Evolutionary conservation across 1,140 invertebrate species (phyloP), one percentile per base, ranked within the genome.

Genomic region (Meloidogyne floridensis): DNA sequence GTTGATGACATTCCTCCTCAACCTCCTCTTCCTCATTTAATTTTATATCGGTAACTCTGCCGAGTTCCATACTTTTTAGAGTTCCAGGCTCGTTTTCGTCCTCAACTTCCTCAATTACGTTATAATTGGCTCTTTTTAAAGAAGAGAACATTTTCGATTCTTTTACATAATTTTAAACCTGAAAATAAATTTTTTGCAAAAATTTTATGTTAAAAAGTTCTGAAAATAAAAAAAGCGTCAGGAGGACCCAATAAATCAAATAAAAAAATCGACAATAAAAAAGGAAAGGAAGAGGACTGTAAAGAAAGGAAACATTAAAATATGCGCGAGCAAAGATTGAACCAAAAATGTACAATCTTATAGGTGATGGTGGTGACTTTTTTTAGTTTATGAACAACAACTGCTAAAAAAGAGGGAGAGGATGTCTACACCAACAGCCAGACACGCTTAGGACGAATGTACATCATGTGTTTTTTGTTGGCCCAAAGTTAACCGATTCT

Each of bases 11-110:
- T 13, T 20, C 15, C 42, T 84, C 81, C n/a, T 74, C 72, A 18
- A 76, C 83, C 32, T 85, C 84, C 42, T 77, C 84, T 59, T 86
- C 84, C 10, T 65, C 59, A 65, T 65, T 65, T 65, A 65, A 65
- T 65, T 65, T 65, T 65, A 65, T 65, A 65, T n/a, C 59, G 5
- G 59, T 65, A 65, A 65, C 59, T 18, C n/a, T 65, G 15, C 59
- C 59, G 8, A 65, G 59, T n/a, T 65, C 59, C 7, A 65, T 65
- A 65, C n/a, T 65, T 65, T 65, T 65, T 5, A 65, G 15, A n/a
- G n/a, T 65, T 65, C 59, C 59, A n/a, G 59, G 59, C n/a, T 65
- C 59, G n/a, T 18, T 65, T 65, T 65, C 59, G 59, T 65, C 59
- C 7, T 59, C 56, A 5, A 15, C 56, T 59, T 65, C 59, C 59